Percentiles rank a stretch among this genome's conserved stretches.
These are phyloP conservation scores for Nephrotoma flavescens DNA, from an alignment of 2,888 invertebrate genomes.

Conservation along the genomic window DNA sequence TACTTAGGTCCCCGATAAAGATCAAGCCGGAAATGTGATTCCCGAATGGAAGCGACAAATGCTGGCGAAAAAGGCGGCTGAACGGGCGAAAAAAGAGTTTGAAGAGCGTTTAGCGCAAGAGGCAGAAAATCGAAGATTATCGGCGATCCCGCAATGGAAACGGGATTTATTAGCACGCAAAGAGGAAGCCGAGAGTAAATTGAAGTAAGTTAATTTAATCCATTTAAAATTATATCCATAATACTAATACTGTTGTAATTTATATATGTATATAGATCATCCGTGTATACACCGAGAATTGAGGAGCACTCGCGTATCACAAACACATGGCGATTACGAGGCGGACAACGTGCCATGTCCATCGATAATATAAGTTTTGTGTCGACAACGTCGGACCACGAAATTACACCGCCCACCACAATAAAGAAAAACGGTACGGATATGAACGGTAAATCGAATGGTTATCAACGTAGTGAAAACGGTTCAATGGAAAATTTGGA, in stretches of 20 bases:
- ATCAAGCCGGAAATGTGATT: conserved; percentile 74
- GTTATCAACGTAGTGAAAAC: conserved; percentile 13
- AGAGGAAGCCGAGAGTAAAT: conserved; percentile 60
- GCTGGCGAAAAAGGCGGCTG: conserved; percentile 87
- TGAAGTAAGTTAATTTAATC: conserved; percentile 42
- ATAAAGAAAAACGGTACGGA: conserved; percentile 12
- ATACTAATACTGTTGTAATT: background rate
- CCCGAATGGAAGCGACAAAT: conserved; percentile 94
- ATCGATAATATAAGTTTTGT: conserved; percentile 44
- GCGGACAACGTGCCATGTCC: conserved; percentile 39
- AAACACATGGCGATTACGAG: conserved; percentile 33
- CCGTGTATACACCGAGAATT: conserved; percentile 55
- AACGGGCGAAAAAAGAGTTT: conserved; percentile 78
- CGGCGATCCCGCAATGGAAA: conserved; percentile 89
- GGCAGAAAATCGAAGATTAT: conserved; percentile 69
- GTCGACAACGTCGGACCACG: conserved; percentile 9
- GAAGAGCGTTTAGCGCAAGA: conserved; percentile 74
- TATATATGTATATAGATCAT: conserved; percentile 34
- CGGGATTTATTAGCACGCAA: conserved; percentile 71
- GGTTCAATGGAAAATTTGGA: conserved; percentile 13
- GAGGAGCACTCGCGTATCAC: conserved; percentile 38
- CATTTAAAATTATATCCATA: background rate
- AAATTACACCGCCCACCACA: conserved; percentile 19
- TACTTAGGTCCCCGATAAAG: conserved; percentile 70
- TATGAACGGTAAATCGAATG: conserved; percentile 12